phyloP scores from a whole-genome alignment of 2,888 invertebrate species.

The Thysanoteuthis rhombus region DNA sequence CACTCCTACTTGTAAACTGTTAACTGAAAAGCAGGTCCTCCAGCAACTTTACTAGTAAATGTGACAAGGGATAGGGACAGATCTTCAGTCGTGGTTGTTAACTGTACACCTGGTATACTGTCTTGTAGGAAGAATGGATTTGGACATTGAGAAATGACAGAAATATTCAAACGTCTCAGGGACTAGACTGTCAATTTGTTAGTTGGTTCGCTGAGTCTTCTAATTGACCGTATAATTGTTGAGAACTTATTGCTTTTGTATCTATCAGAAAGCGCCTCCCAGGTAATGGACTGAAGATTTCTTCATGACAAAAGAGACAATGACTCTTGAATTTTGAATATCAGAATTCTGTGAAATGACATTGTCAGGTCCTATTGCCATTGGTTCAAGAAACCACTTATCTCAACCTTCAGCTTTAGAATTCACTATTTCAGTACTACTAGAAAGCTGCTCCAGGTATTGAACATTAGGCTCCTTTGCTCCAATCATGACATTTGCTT shows the following conservation, averaged over 20 bases:
- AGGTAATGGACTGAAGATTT: background rate
- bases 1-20: background rate
- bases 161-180: background rate
- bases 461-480: background rate
- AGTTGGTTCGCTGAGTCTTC: background rate
- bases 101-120: background rate
- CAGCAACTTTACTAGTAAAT: background rate
- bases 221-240: background rate
- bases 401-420: background rate
- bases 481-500: background rate
- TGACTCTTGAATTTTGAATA: background rate
- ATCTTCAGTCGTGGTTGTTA: background rate
- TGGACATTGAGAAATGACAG: background rate
- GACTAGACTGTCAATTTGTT: background rate
- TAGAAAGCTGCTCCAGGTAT: background rate
- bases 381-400: background rate
- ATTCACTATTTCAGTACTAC: background rate
- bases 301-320: background rate
- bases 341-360: constrained; percentile 12
- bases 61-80: background rate
- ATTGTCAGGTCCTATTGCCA: background rate
- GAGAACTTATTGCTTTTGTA: background rate
- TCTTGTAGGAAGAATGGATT: background rate
- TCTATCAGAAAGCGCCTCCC: background rate
- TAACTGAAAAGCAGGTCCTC: background rate